A percentile compares a stretch with the other conserved stretches of the same genome.
phyloP scores from a whole-genome alignment of 2,113 vertebrate species.

The Mobula birostris region DNA sequence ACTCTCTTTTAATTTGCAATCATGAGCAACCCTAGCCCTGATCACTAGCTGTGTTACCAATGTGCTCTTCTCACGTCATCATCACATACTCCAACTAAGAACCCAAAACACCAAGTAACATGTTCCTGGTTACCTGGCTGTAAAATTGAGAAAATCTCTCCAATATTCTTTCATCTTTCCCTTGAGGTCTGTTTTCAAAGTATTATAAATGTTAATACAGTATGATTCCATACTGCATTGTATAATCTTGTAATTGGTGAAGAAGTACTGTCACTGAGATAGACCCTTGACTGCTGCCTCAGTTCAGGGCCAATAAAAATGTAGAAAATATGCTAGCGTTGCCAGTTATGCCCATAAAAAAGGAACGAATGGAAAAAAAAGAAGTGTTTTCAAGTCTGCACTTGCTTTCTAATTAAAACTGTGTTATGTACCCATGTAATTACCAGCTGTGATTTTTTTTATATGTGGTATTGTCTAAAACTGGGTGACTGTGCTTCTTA shows the following conservation, averaged over 20 bases:
- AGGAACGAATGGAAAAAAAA: background rate
- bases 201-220: background rate
- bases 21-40: too few species aligned
- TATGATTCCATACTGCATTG: background rate
- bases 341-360: too few species aligned
- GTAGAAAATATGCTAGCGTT: too few species aligned
- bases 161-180: background rate
- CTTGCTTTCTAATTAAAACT: slow-evolving; percentile 23
- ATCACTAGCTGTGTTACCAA: background rate
- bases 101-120: too few species aligned
- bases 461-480: background rate
- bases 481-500: background rate
- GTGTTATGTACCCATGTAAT: background rate
- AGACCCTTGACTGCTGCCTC: too few species aligned
- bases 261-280: background rate
- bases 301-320: too few species aligned
- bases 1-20: background rate
- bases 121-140: background rate
- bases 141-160: background rate
- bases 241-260: background rate
- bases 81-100: background rate
- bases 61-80: background rate
- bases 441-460: background rate
- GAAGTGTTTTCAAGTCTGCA: background rate
- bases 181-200: background rate